A percentile compares a stretch with the other conserved stretches of the same genome.
Conservation (phyloP, 2,797 vertebrate genomes). For the Neosilurus mollespiculum region DNA sequence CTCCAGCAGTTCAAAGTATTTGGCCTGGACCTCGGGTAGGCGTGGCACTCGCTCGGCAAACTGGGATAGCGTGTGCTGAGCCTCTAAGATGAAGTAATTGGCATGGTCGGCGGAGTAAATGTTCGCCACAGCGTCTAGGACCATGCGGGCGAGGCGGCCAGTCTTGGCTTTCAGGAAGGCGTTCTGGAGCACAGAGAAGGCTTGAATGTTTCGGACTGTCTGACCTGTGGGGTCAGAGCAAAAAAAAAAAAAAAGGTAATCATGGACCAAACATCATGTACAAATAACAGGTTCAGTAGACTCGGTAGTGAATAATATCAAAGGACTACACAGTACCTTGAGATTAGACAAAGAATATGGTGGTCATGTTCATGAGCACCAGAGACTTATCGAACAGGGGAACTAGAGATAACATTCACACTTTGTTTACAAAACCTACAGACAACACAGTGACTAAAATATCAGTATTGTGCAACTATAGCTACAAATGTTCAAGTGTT, state of each 20-base stretch:
- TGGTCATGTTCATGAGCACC: not conserved
- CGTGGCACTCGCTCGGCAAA: slow-evolving; percentile 92
- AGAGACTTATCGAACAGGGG: not conserved
- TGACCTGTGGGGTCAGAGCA: slow-evolving; percentile 73
- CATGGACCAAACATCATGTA: no score
- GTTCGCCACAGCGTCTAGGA: slow-evolving; percentile 92
- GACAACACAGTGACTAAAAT: not conserved
- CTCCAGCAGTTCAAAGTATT: slow-evolving; percentile 96
- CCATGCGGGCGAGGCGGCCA: slow-evolving; percentile 85
- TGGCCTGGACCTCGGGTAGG: slow-evolving; percentile 88
- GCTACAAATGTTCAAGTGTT: not conserved
- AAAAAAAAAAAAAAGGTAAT: not conserved
- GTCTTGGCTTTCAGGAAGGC: slow-evolving; percentile 94
- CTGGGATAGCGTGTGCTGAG: slow-evolving; percentile 93
- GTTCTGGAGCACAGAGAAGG: slow-evolving; percentile 94
- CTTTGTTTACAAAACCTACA: not conserved
- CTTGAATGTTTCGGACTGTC: slow-evolving; percentile 93
- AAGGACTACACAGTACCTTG: not conserved
- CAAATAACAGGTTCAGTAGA: not conserved
- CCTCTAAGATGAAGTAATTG: slow-evolving; percentile 97
- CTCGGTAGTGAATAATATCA: not conserved
- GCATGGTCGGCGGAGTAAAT: slow-evolving; percentile 89
- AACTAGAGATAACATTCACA: not conserved
- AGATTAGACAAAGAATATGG: not conserved
- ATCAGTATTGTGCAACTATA: not conserved